Evolutionary conservation across 1,140 invertebrate species (phyloP).

Genomic region (Tetramorium parvispinum): DNA sequence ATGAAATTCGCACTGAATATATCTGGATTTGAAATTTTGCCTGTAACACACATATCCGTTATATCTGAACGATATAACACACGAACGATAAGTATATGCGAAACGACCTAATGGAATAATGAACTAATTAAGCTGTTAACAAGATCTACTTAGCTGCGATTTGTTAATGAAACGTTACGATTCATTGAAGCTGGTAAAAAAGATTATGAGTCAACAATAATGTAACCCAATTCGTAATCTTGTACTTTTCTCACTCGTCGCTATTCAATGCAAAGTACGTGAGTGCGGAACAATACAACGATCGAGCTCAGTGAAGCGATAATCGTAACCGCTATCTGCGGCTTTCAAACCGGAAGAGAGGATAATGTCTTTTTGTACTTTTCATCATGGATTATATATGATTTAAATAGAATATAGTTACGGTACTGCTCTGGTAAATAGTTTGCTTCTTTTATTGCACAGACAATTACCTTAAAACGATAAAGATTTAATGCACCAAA

Average conservation of each 20-base stretch:
- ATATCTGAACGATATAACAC: not conserved
- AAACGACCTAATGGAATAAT: not conserved
- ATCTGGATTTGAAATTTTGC: conserved; percentile 9
- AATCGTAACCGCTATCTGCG: not conserved
- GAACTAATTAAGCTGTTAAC: conserved; percentile 10
- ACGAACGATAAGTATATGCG: not conserved
- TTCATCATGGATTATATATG: conserved; percentile 1
- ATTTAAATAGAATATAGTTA: conserved; percentile 3
- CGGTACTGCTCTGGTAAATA: not conserved
- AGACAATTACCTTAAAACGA: conserved; percentile 29
- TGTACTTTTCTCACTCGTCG: conserved; percentile 49
- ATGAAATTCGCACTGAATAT: conserved; percentile 25
- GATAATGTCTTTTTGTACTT: conserved; percentile 18
- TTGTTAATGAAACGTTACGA: conserved; percentile 23
- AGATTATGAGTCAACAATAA: conserved; percentile 37
- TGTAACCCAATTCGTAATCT: conserved; percentile 19
- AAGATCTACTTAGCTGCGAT: conserved; percentile 28
- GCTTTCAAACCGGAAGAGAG: conserved; percentile 37
- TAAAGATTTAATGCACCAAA: not conserved
- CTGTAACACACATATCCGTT: not conserved
- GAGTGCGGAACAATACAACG: conserved; percentile 38
- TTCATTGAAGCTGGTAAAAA: conserved; percentile 18
- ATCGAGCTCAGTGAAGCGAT: conserved; percentile 38
- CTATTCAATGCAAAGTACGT: conserved; percentile 48
- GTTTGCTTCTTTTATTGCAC: conserved; percentile 3